These are phyloP conservation scores for Lasius platythorax DNA, from an alignment of 2,888 invertebrate species.

Conservation along the genomic window DNA sequence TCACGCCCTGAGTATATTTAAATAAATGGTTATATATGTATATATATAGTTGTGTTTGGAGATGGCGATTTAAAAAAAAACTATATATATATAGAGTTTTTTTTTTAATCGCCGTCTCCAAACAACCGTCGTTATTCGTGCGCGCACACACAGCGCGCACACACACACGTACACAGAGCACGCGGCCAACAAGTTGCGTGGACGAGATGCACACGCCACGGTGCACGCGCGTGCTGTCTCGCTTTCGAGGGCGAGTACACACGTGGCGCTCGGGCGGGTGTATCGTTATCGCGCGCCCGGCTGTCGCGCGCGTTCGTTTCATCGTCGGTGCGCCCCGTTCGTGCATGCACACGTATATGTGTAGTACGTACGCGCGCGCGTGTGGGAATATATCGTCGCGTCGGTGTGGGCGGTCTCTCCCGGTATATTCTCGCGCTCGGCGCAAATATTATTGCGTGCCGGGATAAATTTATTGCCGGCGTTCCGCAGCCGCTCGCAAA, in stretches of 20 bases:
- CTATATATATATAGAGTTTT: not conserved
- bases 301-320: slow-evolving; percentile 64
- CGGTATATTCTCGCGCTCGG: slow-evolving; percentile 73
- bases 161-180: not conserved
- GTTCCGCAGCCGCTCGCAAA: slow-evolving; percentile 52
- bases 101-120: slow-evolving; percentile 37
- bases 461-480: slow-evolving; percentile 77
- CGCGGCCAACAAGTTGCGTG: slow-evolving; percentile 7
- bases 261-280: slow-evolving; percentile 48
- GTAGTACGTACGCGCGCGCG: not conserved
- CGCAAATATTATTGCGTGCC: slow-evolving; percentile 80
- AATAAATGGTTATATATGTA: slow-evolving; percentile 13
- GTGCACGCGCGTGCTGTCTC: slow-evolving; percentile 53
- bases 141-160: not conserved
- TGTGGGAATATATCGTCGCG: slow-evolving; percentile 12
- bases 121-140: slow-evolving; percentile 24
- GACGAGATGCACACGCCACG: slow-evolving; percentile 34
- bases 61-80: too few species aligned
- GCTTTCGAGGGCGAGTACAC: slow-evolving; percentile 66
- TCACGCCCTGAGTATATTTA: slow-evolving; percentile 1
- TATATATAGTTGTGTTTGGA: too few species aligned
- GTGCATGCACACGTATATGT: not conserved
- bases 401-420: slow-evolving; percentile 55
- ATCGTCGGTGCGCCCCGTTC: slow-evolving; percentile 43
- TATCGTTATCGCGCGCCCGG: slow-evolving; percentile 67